Evolutionary conservation across 2,888 invertebrate genomes (phyloP).

Genomic region (Andrena bucephala): DNA sequence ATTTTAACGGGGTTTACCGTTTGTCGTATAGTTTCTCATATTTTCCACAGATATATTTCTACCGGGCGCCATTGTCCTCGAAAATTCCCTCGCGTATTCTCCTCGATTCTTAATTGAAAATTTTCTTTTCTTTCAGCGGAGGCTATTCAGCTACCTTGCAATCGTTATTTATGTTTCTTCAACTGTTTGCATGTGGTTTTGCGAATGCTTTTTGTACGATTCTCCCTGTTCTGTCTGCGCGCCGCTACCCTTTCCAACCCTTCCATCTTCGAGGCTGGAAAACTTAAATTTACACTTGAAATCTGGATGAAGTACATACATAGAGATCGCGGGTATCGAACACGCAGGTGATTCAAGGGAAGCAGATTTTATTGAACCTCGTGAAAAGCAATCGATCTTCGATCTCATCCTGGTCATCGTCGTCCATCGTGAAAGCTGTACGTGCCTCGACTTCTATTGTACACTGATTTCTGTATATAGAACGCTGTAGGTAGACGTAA

Average conservation of each 20-base stretch:
- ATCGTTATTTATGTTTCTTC: too few relatives aligned
- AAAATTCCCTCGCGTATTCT: neutral
- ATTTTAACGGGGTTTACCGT: neutral
- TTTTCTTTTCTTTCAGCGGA: too few relatives aligned
- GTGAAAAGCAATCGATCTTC: constrained; percentile 21
- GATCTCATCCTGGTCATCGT: constrained; percentile 44
- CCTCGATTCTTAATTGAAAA: neutral
- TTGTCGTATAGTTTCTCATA: neutral
- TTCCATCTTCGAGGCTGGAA: too few relatives aligned
- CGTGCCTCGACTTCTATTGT: constrained; percentile 67
- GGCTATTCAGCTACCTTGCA: too few relatives aligned
- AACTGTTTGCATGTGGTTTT: too few relatives aligned
- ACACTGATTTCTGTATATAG: constrained; percentile 43
- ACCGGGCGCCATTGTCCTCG: neutral
- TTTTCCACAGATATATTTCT: neutral
- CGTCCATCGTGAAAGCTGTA: constrained; percentile 48
- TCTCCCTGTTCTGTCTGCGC: neutral
- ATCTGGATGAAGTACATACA: neutral
- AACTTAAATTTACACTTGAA: too few relatives aligned
- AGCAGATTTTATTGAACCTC: neutral
- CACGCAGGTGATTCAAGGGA: neutral
- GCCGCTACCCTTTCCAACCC: too few relatives aligned
- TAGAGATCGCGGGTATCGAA: neutral
- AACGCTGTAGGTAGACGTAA: constrained; percentile 26
- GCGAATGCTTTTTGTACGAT: too few relatives aligned